These are phyloP conservation scores for Magallana ariakensis DNA, from an alignment of 1,140 invertebrate genomes.

Conservation along the genomic window DNA sequence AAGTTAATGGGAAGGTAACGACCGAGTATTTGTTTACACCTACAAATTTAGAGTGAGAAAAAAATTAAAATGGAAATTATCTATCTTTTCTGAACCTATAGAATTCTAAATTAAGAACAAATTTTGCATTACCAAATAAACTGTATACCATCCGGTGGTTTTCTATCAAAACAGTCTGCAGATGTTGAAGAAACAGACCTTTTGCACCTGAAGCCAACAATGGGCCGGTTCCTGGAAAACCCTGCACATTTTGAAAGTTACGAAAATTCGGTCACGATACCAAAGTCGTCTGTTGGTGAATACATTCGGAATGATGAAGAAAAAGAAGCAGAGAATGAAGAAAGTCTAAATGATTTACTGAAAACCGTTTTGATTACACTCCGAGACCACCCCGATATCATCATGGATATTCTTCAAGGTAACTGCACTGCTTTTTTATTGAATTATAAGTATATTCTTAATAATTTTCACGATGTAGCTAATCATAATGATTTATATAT, in stretches of 20 bases:
- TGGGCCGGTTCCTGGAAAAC: neutral
- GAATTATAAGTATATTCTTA: neutral
- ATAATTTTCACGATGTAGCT: neutral
- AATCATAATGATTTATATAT: neutral
- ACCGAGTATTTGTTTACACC: too few relatives aligned
- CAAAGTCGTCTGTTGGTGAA: neutral
- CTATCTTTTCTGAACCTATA: neutral
- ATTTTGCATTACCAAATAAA: neutral
- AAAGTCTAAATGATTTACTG: neutral
- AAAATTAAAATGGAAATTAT: too few relatives aligned
- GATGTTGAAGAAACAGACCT: neutral
- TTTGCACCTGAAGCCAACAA: neutral
- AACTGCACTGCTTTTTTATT: too few relatives aligned
- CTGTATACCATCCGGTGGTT: neutral
- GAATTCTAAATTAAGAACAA: neutral
- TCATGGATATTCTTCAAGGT: conserved; percentile 16
- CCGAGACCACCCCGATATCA: neutral
- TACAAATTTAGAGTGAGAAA: too few relatives aligned
- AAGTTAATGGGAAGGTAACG: neutral
- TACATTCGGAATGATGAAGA: neutral
- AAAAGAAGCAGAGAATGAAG: neutral
- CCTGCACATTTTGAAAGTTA: neutral
- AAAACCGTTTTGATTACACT: neutral
- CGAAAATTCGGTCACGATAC: neutral
- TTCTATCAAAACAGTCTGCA: too few relatives aligned